A percentile compares a stretch with the other conserved stretches of the same genome.
Conservation (phyloP, 2,888 invertebrate genomes). For the Agrochola macilenta region DNA sequence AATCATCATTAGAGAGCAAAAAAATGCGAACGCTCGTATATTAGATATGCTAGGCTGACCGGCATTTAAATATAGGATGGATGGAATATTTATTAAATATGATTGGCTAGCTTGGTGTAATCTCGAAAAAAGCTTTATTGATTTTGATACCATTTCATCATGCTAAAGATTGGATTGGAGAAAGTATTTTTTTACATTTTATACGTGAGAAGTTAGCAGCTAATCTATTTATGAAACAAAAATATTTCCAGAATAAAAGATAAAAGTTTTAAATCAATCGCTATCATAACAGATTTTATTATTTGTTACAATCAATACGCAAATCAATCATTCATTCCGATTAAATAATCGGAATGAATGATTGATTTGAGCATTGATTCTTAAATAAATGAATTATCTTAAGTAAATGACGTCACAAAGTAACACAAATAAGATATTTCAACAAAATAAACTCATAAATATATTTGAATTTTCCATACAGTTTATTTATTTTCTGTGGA, state of each 20-base stretch:
- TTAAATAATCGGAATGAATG: too few species aligned
- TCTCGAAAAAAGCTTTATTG: too few species aligned
- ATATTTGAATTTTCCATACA: conserved; percentile 15
- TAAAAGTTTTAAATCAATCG: neutral
- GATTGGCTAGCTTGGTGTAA: too few species aligned
- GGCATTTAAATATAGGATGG: too few species aligned
- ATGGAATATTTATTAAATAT: too few species aligned
- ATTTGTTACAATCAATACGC: neutral
- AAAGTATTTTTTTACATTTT: neutral
- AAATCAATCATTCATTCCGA: conserved; percentile 40
- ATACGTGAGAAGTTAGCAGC: neutral
- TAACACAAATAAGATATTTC: neutral
- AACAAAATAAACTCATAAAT: neutral
- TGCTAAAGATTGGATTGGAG: neutral
- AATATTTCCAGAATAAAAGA: neutral
- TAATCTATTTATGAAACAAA: neutral
- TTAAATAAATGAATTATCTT: too few species aligned
- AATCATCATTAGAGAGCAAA: neutral
- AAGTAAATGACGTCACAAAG: conserved; percentile 10
- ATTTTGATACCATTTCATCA: neutral
- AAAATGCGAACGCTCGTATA: neutral
- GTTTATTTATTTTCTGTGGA: neutral
- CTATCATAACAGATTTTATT: neutral
- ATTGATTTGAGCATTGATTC: too few species aligned
- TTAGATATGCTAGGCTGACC: neutral